These are phyloP conservation scores for Hipparchia sbordonii DNA, from an alignment of 2,888 invertebrate species.

Conservation along the genomic window DNA sequence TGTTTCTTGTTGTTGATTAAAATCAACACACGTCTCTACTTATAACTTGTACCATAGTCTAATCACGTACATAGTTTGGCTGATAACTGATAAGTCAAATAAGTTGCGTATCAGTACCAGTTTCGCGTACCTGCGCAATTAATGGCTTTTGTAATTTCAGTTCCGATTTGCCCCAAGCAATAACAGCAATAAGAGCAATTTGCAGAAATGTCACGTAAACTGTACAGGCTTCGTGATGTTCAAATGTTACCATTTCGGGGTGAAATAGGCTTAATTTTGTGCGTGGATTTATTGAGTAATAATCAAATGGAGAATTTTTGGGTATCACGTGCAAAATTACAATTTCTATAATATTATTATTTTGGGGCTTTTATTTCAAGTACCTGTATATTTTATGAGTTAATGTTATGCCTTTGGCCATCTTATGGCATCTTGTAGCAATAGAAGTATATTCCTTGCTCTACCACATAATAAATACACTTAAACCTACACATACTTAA, in stretches of 20 bases:
- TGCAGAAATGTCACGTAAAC: constrained; percentile 20
- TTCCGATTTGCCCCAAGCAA: constrained; percentile 36
- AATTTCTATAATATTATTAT: too few relatives aligned
- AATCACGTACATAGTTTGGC: constrained; percentile 39
- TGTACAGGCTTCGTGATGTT: constrained; percentile 8
- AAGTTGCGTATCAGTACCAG: constrained; percentile 21
- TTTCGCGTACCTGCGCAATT: constrained; percentile 23
- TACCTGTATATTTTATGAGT: too few relatives aligned
- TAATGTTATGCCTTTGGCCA: too few relatives aligned
- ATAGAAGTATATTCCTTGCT: too few relatives aligned
- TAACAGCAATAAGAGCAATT: constrained; percentile 24
- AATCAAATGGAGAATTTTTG: not conserved
- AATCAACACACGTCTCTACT: not conserved
- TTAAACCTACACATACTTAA: too few relatives aligned
- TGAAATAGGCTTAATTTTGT: constrained; percentile 10
- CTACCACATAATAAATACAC: too few relatives aligned
- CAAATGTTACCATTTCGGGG: constrained; percentile 3
- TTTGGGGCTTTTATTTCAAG: too few relatives aligned
- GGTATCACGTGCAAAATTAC: too few relatives aligned
- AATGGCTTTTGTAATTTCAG: constrained; percentile 26
- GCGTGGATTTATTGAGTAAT: not conserved
- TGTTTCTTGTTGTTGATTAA: too few relatives aligned
- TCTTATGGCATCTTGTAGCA: too few relatives aligned
- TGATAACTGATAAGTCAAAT: constrained; percentile 32
- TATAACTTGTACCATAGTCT: constrained; percentile 5